Percentiles rank a stretch among this genome's conserved stretches.
phyloP scores from a whole-genome alignment of 2,797 vertebrate species.

The Decapterus maruadsi region DNA sequence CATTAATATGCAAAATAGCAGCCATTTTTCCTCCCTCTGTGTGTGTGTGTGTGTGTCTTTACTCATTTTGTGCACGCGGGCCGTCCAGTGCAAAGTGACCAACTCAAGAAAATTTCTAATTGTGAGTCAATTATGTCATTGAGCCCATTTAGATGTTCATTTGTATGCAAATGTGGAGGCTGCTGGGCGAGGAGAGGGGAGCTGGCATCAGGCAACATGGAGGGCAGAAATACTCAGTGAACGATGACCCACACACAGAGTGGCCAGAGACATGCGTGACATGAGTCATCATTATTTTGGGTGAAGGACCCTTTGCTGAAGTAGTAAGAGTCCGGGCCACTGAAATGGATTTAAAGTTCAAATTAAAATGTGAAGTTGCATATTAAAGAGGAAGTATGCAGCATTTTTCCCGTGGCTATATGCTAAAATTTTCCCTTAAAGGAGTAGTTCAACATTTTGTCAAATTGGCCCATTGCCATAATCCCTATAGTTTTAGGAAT shows the following conservation, averaged over 20 bases:
- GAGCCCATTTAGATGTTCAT: conserved; percentile 91
- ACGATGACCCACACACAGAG: conserved; percentile 46
- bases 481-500: no score
- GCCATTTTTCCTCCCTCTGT: conserved; percentile 73
- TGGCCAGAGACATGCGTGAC: conserved; percentile 12
- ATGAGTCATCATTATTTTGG: conserved; percentile 53
- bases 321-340: no score
- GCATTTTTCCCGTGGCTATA: no score
- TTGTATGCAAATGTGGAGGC: conserved; percentile 89
- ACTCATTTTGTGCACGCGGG: conserved; percentile 78
- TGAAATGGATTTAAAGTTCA: background rate
- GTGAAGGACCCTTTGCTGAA: background rate
- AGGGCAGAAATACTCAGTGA: conserved; percentile 76
- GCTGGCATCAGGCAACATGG: conserved; percentile 79
- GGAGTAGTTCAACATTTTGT: no score
- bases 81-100: conserved; percentile 88
- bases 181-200: conserved; percentile 68
- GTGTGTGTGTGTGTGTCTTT: conserved; percentile 47
- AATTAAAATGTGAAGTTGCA: background rate
- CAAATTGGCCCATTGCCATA: no score
- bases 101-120: conserved; percentile 89
- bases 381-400: background rate
- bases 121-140: conserved; percentile 92
- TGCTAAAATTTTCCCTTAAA: no score
- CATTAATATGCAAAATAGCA: conserved; percentile 92